Percentiles rank a stretch among this genome's conserved stretches.
These are phyloP conservation scores for Apamea crenata DNA, from an alignment of 2,888 invertebrate species.

Conservation along the genomic window DNA sequence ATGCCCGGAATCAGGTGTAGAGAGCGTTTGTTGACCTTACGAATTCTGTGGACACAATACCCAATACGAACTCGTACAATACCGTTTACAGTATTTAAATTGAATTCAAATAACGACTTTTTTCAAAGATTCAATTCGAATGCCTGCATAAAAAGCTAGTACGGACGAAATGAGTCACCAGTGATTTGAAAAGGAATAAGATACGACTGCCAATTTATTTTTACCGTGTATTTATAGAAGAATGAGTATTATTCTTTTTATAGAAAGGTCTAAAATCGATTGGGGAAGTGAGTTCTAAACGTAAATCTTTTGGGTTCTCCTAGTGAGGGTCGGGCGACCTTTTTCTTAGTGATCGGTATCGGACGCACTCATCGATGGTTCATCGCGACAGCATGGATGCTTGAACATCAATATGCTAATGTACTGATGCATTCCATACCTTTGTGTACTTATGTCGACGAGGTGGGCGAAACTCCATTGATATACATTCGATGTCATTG, in stretches of 20 bases:
- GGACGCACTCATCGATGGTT: slow-evolving; percentile 82
- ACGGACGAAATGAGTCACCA: slow-evolving; percentile 84
- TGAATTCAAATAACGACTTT: slow-evolving; percentile 70
- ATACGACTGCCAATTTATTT: slow-evolving; percentile 69
- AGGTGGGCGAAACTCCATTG: slow-evolving; percentile 89
- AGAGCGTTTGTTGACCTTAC: slow-evolving; percentile 33
- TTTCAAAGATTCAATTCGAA: slow-evolving; percentile 69
- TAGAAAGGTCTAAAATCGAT: slow-evolving; percentile 70
- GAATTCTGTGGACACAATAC: slow-evolving; percentile 25
- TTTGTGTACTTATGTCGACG: slow-evolving; percentile 89
- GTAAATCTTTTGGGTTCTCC: slow-evolving; percentile 70
- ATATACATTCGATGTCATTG: slow-evolving; percentile 87
- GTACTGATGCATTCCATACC: slow-evolving; percentile 82
- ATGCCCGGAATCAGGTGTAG: slow-evolving; percentile 2
- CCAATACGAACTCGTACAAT: slow-evolving; percentile 56
- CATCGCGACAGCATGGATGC: slow-evolving; percentile 85
- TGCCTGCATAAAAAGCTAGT: slow-evolving; percentile 79
- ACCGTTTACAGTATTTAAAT: slow-evolving; percentile 68
- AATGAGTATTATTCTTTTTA: slow-evolving; percentile 57
- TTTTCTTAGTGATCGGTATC: slow-evolving; percentile 86
- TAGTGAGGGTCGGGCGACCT: slow-evolving; percentile 82
- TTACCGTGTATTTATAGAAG: slow-evolving; percentile 42
- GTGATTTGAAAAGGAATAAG: slow-evolving; percentile 84
- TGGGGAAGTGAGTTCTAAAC: slow-evolving; percentile 38
- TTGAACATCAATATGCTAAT: slow-evolving; percentile 86